Evolutionary conservation across 2,113 vertebrate species (phyloP).

Genomic region (Lagopus muta): DNA sequence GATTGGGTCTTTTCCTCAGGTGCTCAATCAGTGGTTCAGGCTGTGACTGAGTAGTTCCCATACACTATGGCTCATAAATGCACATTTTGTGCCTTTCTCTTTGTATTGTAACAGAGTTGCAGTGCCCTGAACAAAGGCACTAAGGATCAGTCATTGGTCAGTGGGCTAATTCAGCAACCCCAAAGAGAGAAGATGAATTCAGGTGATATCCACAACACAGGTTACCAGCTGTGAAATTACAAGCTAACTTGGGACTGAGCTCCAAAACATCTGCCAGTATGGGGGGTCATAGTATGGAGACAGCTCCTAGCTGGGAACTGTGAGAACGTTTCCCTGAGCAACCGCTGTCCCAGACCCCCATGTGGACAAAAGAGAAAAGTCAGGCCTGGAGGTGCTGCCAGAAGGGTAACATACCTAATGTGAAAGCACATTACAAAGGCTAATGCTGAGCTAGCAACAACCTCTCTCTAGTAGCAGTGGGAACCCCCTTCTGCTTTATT

Average conservation of each 20-base stretch:
- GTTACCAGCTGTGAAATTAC: background rate
- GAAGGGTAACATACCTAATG: conserved; percentile 43
- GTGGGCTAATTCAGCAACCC: background rate
- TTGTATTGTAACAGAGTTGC: background rate
- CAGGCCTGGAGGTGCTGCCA: conserved; percentile 32
- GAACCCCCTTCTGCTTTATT: conserved; percentile 63
- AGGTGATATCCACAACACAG: background rate
- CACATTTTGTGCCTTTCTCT: background rate
- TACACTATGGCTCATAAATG: background rate
- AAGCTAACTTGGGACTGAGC: background rate
- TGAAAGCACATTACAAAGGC: conserved; percentile 36
- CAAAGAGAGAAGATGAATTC: background rate
- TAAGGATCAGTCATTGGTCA: background rate
- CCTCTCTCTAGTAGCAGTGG: conserved; percentile 54
- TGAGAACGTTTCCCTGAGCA: conserved; percentile 35
- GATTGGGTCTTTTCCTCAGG: too few species aligned
- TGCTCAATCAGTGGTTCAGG: too few species aligned
- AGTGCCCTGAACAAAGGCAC: background rate
- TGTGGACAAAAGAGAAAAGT: conserved; percentile 52
- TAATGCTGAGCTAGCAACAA: conserved; percentile 65
- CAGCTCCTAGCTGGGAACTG: background rate
- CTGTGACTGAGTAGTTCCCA: too few species aligned
- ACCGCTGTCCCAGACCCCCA: conserved; percentile 9
- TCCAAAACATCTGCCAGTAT: background rate
- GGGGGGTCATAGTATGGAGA: background rate